Conservation (phyloP, 1,140 invertebrate genomes). For the Eriosoma lanigerum region DNA sequence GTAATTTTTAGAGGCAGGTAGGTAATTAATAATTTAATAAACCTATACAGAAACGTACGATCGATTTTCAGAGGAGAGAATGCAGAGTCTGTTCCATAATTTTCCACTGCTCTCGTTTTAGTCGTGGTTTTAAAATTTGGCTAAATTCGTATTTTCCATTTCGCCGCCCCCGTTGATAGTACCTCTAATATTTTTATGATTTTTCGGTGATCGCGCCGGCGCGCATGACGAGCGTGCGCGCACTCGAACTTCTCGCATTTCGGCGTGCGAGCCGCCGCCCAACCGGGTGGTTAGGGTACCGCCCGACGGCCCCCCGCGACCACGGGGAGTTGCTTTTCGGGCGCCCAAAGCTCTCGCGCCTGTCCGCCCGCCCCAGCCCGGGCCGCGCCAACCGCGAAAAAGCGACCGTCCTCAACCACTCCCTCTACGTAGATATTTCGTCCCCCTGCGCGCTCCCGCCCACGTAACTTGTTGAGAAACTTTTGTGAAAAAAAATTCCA, state of each 20-base stretch:
- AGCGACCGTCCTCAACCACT: background rate
- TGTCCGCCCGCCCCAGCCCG: conserved; percentile 1
- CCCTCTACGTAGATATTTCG: background rate
- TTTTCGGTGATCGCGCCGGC: conserved; percentile 24
- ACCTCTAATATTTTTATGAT: too few species aligned
- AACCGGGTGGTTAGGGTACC: conserved; percentile 27
- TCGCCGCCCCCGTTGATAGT: too few species aligned
- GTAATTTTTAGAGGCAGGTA: too few species aligned
- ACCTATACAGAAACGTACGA: too few species aligned
- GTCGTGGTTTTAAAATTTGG: too few species aligned
- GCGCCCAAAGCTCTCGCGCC: conserved; percentile 16
- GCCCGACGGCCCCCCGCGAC: conserved; percentile 2
- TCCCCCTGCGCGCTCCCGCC: background rate
- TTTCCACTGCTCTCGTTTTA: too few species aligned
- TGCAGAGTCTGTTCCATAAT: too few species aligned
- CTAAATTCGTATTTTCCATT: too few species aligned
- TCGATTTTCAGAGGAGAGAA: too few species aligned
- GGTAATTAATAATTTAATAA: too few species aligned
- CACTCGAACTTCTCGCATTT: background rate
- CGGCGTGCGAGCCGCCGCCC: background rate
- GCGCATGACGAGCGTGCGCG: background rate
- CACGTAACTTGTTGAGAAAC: too few species aligned
- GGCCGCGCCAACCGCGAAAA: conserved; percentile 3
- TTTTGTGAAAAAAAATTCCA: too few species aligned
- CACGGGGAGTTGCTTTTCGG: conserved; percentile 5